Base-by-base conservation (phyloP, 2,113 vertebrate genomes). In the Morphnarchus princeps region DNA sequence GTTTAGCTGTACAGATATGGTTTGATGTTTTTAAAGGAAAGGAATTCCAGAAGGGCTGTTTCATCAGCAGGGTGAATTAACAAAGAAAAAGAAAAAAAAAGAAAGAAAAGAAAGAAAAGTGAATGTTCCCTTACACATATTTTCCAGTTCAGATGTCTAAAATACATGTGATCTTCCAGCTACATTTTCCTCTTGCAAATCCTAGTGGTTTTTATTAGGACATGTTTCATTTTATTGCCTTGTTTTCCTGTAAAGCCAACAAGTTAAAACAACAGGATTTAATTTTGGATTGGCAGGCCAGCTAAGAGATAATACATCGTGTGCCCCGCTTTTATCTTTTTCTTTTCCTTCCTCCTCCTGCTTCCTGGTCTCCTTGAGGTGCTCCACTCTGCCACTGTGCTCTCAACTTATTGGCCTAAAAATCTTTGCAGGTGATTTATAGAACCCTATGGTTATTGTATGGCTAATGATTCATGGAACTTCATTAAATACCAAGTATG, bases 401-500 rank as follows among this genome's bases (percentile, higher is more conserved):
- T 21, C 89, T 82, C 92, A 29, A 43, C 69, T 70, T 67, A 84
- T 3, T 38, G 86, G 94, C 85, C 89, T 57, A 16, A 95, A 96
- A 92, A 94, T 79, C 66, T 20, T 76, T 74, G 57, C 94, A 92
- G 94, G 97, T 93, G 97, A 98, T 94, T 95, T 97, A 97, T 92
- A 87, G 89, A 95, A 78, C 62, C 95, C 91, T 40, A 77, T 82
- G 93, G 92, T 97, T 96, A 62, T 77, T 81, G 94, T 92, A 96
- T 91, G 86, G 96, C 97, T 97, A 82, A 95, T 96, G 97, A 96
- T 96, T 97, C 95, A 80, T 81, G 93, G 92, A 95, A 92, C 94
- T 98, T 98, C 97, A 92, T 97, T 97, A 97, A 98, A 97, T 93
- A 95, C 93, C 92, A 83, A 95, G 92, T 96, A 97, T 96, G 82